Conservation (phyloP, 1,140 invertebrate species). For the Brachionus rubens region DNA sequence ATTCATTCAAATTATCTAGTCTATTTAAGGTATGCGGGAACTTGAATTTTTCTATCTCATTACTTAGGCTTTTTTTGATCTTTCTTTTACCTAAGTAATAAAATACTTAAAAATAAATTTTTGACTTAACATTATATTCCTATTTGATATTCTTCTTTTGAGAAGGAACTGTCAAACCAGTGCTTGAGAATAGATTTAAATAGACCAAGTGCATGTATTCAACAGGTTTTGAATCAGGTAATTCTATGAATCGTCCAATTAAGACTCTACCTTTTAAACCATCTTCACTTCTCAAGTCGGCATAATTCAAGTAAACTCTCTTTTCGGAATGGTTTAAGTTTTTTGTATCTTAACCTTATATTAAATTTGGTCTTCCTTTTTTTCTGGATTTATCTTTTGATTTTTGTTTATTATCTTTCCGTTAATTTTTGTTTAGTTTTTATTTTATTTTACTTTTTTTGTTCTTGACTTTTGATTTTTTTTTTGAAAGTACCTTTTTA, state of each 20-base stretch:
- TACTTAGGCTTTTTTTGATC: background rate
- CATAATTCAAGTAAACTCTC: background rate
- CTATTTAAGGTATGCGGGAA: conserved; percentile 17
- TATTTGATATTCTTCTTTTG: background rate
- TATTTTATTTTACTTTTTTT: too few species aligned
- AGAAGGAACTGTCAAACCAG: background rate
- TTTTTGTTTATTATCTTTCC: too few species aligned
- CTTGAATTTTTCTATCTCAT: background rate
- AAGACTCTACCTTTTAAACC: background rate
- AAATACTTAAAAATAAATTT: too few species aligned
- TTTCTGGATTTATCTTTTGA: too few species aligned
- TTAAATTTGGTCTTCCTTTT: too few species aligned
- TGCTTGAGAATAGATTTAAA: background rate
- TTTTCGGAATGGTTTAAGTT: background rate
- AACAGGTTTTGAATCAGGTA: background rate
- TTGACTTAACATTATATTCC: background rate
- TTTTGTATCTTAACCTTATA: background rate
- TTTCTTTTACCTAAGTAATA: background rate
- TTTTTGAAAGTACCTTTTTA: too few species aligned
- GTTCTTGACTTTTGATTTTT: too few species aligned
- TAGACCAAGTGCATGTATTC: background rate
- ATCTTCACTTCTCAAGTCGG: background rate
- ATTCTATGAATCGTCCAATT: background rate
- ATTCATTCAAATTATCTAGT: background rate
- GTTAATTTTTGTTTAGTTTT: too few species aligned